phyloP scores from a whole-genome alignment of 2,797 vertebrate genomes.

The Pantherophis vulpinus region DNA sequence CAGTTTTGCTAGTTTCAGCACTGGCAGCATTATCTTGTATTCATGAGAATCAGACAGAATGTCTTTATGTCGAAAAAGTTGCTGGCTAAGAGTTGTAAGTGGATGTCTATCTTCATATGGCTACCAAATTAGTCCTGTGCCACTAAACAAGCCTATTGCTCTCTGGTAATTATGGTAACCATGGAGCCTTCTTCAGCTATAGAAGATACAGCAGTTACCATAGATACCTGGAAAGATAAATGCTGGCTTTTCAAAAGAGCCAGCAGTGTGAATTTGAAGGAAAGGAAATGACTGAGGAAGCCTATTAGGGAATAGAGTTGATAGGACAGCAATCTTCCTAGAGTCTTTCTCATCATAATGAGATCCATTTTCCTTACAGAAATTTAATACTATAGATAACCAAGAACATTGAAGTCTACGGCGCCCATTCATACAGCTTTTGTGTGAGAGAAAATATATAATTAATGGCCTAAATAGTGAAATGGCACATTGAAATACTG shows the following conservation, averaged over 20 bases:
- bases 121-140: background rate
- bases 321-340: constrained; percentile 5
- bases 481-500: constrained; percentile 53
- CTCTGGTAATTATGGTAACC: constrained; percentile 28
- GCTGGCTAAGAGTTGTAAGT: background rate
- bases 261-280: background rate
- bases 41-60: background rate
- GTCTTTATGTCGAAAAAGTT: background rate
- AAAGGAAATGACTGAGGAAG: background rate
- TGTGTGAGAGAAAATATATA: constrained; percentile 45
- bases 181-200: constrained; percentile 14
- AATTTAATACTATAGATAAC: constrained; percentile 51
- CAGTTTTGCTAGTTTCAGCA: background rate
- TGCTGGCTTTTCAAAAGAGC: background rate
- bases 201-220: background rate
- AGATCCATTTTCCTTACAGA: constrained; percentile 35
- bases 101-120: background rate
- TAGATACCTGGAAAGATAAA: constrained; percentile 29
- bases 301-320: background rate
- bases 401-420: constrained; percentile 46
- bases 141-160: constrained; percentile 12
- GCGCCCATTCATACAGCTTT: constrained; percentile 49
- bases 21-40: background rate
- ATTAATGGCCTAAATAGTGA: constrained; percentile 51
- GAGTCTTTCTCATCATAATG: constrained; percentile 29